A percentile compares a stretch with the other conserved stretches of the same genome.
phyloP scores from a whole-genome alignment of 2,888 invertebrate species.

The Neoaliturus tenellus region DNA sequence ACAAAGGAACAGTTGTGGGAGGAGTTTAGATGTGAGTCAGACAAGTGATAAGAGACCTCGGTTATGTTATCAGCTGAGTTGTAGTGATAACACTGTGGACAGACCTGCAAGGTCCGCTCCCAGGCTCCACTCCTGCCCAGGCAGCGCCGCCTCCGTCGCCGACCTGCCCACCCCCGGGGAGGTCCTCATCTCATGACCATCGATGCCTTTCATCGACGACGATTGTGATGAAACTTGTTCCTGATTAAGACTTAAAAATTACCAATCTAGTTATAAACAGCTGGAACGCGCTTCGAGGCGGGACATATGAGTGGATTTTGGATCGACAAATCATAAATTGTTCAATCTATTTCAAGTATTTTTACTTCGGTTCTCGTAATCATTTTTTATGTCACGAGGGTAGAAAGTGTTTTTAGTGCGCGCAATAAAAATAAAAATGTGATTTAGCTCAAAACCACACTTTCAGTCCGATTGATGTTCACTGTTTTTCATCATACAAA shows the following conservation, averaged over 20 bases:
- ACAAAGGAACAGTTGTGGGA: slow-evolving; percentile 14
- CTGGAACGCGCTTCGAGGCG: too few relatives aligned
- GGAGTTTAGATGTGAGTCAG: neutral
- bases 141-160: slow-evolving; percentile 19
- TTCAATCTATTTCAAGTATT: too few relatives aligned
- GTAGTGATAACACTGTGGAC: slow-evolving; percentile 30
- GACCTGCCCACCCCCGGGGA: neutral
- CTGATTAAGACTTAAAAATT: neutral
- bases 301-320: too few relatives aligned
- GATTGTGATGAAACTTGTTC: slow-evolving; percentile 18
- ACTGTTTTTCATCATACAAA: too few relatives aligned
- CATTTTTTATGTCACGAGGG: too few relatives aligned
- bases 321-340: too few relatives aligned
- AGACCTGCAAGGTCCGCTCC: neutral
- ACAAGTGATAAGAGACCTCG: slow-evolving; percentile 15
- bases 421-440: too few relatives aligned
- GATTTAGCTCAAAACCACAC: too few relatives aligned
- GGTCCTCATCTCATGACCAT: neutral
- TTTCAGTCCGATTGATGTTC: too few relatives aligned
- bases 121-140: slow-evolving; percentile 19
- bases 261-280: too few relatives aligned
- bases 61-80: slow-evolving; percentile 34
- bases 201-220: slow-evolving; percentile 16
- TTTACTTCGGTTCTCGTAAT: too few relatives aligned
- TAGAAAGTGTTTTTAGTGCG: too few relatives aligned